Conservation (phyloP, 2,888 invertebrate species). For the Apodemia mormo region DNA sequence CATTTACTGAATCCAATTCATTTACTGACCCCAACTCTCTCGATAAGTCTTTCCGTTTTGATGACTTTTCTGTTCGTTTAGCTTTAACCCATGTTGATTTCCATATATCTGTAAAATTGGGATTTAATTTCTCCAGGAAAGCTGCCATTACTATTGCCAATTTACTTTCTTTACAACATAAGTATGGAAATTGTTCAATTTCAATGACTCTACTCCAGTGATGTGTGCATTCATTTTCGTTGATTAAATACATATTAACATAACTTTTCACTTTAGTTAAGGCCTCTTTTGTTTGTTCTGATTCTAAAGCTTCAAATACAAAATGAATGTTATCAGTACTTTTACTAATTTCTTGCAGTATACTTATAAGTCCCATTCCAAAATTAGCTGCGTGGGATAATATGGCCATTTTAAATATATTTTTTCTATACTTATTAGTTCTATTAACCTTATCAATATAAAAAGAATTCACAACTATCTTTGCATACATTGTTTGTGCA, state of each 20-base stretch:
- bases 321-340: background rate
- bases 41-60: background rate
- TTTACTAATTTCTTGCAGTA: conserved; percentile 31
- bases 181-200: conserved; percentile 30
- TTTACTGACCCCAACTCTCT: too few relatives aligned
- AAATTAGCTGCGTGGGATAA: conserved; percentile 35
- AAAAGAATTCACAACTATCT: conserved; percentile 35
- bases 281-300: conserved; percentile 32
- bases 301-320: conserved; percentile 26
- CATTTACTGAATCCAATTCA: background rate
- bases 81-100: conserved; percentile 34
- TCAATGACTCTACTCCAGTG: conserved; percentile 40
- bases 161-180: conserved; percentile 35
- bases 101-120: conserved; percentile 30
- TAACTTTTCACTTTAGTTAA: conserved; percentile 31
- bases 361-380: conserved; percentile 37
- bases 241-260: conserved; percentile 26
- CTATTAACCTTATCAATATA: conserved; percentile 16
- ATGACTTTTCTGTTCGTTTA: background rate
- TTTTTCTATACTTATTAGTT: conserved; percentile 12
- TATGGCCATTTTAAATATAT: conserved; percentile 35
- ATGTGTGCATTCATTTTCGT: conserved; percentile 27
- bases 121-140: conserved; percentile 32
- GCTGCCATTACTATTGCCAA: conserved; percentile 36
- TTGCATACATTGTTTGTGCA: conserved; percentile 39